Percentiles rank a stretch among this genome's conserved stretches.
phyloP scores from a whole-genome alignment of 2,113 vertebrate genomes.

The Grantiella picta region DNA sequence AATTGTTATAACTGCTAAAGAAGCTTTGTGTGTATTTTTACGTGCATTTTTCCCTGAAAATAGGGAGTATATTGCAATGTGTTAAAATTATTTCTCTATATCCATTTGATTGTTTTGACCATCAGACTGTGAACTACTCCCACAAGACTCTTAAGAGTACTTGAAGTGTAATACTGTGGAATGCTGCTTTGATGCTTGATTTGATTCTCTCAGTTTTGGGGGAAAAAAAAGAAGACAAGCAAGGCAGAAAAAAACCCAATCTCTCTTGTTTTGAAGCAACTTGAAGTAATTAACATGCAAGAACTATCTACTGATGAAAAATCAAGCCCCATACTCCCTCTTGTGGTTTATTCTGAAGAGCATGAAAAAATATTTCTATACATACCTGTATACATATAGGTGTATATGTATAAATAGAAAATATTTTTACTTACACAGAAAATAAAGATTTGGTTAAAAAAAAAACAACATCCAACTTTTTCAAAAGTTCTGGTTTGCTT shows the following conservation, averaged over 20 bases:
- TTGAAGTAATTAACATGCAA: not conserved
- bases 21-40: not conserved
- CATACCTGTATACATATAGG: accelerated
- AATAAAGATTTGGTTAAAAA: not conserved
- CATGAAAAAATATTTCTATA: not conserved
- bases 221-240: accelerated
- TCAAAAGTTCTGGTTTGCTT: not conserved
- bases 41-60: not conserved
- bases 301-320: not conserved
- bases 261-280: not conserved
- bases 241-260: not conserved
- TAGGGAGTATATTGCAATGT: not conserved
- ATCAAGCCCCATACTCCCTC: constrained; percentile 32
- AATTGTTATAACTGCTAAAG: not conserved
- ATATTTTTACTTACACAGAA: not conserved
- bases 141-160: not conserved
- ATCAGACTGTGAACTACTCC: not conserved
- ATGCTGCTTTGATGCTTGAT: not conserved
- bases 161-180: not conserved
- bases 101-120: not conserved
- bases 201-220: not conserved
- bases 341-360: constrained; percentile 33
- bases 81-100: not conserved
- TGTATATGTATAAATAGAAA: not conserved
- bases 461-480: not conserved